phyloP scores from a whole-genome alignment of 2,888 invertebrate genomes.

The Cerceris ruficornis region DNA sequence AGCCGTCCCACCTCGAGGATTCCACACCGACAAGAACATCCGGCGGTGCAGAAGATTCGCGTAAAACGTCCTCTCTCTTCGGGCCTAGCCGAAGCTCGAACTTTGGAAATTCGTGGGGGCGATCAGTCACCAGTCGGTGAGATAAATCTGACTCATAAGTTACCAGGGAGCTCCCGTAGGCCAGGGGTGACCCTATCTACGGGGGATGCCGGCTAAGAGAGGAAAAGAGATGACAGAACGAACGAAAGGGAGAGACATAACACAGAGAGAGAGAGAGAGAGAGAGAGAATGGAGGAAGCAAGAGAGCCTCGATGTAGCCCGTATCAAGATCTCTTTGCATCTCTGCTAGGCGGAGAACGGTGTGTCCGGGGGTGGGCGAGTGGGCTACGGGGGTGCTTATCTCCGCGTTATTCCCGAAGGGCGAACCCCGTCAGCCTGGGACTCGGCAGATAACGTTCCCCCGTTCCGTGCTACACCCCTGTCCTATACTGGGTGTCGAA shows the following conservation, averaged over 20 bases:
- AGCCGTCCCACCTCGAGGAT: background rate
- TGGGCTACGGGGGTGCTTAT: constrained; percentile 76
- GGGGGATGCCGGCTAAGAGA: constrained; percentile 52
- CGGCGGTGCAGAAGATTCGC: background rate
- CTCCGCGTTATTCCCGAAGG: constrained; percentile 81
- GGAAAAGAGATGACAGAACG: constrained; percentile 17
- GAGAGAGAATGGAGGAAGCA: constrained; percentile 47
- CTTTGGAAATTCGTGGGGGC: constrained; percentile 71
- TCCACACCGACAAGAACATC: background rate
- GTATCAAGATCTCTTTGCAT: constrained; percentile 81
- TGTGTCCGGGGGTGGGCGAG: constrained; percentile 57
- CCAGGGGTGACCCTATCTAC: constrained; percentile 68
- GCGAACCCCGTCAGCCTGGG: constrained; percentile 80
- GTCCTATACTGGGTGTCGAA: constrained; percentile 72
- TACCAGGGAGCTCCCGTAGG: constrained; percentile 72
- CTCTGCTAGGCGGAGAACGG: constrained; percentile 68
- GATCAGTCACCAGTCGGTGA: constrained; percentile 77
- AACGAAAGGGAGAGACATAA: constrained; percentile 16
- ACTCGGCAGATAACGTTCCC: constrained; percentile 78
- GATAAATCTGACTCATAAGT: constrained; percentile 81
- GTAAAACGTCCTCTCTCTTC: background rate
- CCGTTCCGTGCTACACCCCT: constrained; percentile 61
- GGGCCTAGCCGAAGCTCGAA: constrained; percentile 56
- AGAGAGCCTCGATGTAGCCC: constrained; percentile 70
- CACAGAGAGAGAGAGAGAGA: constrained; percentile 16